Evolutionary conservation across 2,797 vertebrate genomes (phyloP), one percentile per base, ranked within the genome.

Genomic region (Cyclura pinguis): DNA sequence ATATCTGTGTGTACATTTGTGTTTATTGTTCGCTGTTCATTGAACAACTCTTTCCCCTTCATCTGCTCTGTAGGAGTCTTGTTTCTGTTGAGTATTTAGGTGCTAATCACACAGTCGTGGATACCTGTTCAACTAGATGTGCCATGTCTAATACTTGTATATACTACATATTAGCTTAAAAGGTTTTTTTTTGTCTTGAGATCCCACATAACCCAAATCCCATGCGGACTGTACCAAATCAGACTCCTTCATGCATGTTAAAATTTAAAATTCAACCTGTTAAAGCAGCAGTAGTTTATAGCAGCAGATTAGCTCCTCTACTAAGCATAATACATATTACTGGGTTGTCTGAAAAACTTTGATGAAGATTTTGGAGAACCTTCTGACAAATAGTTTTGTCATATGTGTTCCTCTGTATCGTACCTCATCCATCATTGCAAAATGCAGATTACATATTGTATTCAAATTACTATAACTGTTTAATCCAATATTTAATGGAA

Each of bases 371-470:
- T 20, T 86, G 0, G 27, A 22, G 32, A 91, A 89, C 84, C 55
- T 89, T 92, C 74, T 47, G 91, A 91, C 88, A 80, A 93, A 16
- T 88, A 81, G 84, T 90, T 92, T 59, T 94, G 90, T 94, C 86
- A 20, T 83, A 4, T 69, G 86, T 90, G 84, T 93, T 94, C 93
- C 64, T 90, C 67, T 88, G 14, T 85, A 67, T 80, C 91, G 57
- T 69, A 84, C 90, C 88, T 91, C 73, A 7, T 86, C 42, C 16
- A 81, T 42, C 59, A 0, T 91, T 87, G 52, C 87, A 88, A 69
- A 73, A 1, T 92, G 89, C n/a, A 13, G 69, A 32, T 1, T 16
- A 4, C 85, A 2, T 27, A 67, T 76, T 35, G 42, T 92, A 62
- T 88, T 89, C 91, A 84, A 50, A 92, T 90, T 91, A 47, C 72